Conservation (phyloP, 2,797 vertebrate genomes). For the Catostomus latipinnis region DNA sequence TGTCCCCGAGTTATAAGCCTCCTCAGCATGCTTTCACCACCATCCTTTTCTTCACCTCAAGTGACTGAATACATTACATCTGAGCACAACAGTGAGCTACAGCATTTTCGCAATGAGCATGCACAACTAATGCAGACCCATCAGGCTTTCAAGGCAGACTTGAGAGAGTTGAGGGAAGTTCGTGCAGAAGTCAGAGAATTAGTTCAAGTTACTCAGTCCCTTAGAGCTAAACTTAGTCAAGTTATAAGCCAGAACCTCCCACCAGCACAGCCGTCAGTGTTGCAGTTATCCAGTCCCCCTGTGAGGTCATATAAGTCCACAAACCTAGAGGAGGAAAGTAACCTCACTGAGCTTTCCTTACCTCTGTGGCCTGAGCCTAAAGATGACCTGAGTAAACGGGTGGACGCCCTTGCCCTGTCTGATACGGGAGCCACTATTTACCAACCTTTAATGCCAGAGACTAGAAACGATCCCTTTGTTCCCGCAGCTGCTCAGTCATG, state of each 20-base stretch:
- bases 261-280: neutral
- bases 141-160: neutral
- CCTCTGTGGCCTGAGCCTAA: neutral
- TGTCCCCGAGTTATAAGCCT: neutral
- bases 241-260: neutral
- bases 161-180: neutral
- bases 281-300: neutral
- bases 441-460: neutral
- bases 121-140: neutral
- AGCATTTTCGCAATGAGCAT: neutral
- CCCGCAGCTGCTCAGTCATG: too few relatives aligned
- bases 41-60: neutral
- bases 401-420: neutral
- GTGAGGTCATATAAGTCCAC: neutral
- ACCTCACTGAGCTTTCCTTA: neutral
- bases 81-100: neutral
- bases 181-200: constrained; percentile 10
- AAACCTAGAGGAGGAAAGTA: neutral
- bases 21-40: neutral
- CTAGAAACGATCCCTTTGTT: too few relatives aligned
- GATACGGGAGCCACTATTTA: neutral
- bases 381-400: neutral
- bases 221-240: neutral
- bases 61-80: neutral
- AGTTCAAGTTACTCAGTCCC: constrained; percentile 8